A percentile compares a stretch with the other conserved stretches of the same genome.
phyloP scores from a whole-genome alignment of 2,797 vertebrate species.

The Anniella stebbinsi region DNA sequence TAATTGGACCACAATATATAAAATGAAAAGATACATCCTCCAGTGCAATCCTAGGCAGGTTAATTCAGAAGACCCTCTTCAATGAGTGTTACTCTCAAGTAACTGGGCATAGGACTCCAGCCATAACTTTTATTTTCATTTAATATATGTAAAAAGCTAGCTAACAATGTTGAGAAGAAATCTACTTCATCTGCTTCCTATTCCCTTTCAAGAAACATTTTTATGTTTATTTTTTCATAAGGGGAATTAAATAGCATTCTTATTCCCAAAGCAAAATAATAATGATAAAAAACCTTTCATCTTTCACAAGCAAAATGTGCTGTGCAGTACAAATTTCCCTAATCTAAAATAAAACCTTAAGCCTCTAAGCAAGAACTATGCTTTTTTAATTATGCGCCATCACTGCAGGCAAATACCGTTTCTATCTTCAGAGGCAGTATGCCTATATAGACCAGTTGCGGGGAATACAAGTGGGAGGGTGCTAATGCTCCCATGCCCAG shows the following conservation, averaged over 20 bases:
- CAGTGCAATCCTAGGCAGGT: neutral
- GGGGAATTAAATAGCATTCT: neutral
- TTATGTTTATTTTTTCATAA: neutral
- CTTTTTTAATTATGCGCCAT: constrained; percentile 31
- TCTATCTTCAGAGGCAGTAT: constrained; percentile 13
- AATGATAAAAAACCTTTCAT: too few species aligned
- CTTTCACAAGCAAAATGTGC: constrained; percentile 39
- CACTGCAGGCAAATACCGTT: constrained; percentile 31
- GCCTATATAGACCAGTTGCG: too few species aligned
- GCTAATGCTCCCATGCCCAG: too few species aligned
- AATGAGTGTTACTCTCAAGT: neutral
- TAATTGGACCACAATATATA: neutral
- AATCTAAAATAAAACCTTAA: constrained; percentile 26
- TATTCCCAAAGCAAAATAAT: constrained; percentile 26
- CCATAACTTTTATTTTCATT: neutral
- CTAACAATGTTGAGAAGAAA: constrained; percentile 27
- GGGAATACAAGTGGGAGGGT: too few species aligned
- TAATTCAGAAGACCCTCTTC: neutral
- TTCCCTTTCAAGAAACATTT: neutral
- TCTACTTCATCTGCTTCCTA: neutral
- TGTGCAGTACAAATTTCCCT: neutral
- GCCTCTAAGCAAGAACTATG: constrained; percentile 20
- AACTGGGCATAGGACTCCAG: neutral
- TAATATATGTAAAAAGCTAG: neutral
- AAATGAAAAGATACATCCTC: neutral